Evolutionary conservation across 2,797 vertebrate species (phyloP), one percentile per base, ranked within the genome.

Genomic region (Oceanodroma leucorhoa): DNA sequence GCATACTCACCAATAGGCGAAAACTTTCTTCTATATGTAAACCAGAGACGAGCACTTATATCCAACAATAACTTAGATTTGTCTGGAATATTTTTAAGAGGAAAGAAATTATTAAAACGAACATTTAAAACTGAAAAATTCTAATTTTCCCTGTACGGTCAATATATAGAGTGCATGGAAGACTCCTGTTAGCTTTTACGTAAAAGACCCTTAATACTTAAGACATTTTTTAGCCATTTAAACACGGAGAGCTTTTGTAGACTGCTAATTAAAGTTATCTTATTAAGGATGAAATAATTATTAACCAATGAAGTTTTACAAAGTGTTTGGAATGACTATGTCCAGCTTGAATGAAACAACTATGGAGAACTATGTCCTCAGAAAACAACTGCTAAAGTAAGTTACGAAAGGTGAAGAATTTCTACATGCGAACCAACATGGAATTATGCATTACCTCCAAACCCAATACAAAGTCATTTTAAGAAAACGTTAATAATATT

Each of bases 1-100:
- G 78, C 66, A 69, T 92, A 98, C 98, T 97, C 96, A 99, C 98
- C 98, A 95, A 99, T 99, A 30, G 98, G 98, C 3, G 98, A 98
- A 97, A 99, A 99, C 95, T 98, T 99, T 75, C 98, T 98, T 96
- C 98, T 98, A 32, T 99, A 99, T 0, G 98, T 99, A 97, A 99
- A 99, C 98, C 98, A 99, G 87, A 99, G 98, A 64, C 98, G 98
- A 81, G 98, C 98, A 55, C 97, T 98, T 91, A 99, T 60, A 91
- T 99, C 98, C 86, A 98, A 97, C 84, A 99, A 96, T 41, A 99
- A 97, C 83, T 98, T 98, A 62, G 98, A 97, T 96, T 98, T 99
- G 95, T 98, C 98, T 99, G 97, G 61, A 97, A 97, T 17, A 43
- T 84, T 92, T 97, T 93, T 96, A 96, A 97, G 84, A 95, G 72